phyloP scores from a whole-genome alignment of 2,797 vertebrate genomes.

The Caiman crocodilus region DNA sequence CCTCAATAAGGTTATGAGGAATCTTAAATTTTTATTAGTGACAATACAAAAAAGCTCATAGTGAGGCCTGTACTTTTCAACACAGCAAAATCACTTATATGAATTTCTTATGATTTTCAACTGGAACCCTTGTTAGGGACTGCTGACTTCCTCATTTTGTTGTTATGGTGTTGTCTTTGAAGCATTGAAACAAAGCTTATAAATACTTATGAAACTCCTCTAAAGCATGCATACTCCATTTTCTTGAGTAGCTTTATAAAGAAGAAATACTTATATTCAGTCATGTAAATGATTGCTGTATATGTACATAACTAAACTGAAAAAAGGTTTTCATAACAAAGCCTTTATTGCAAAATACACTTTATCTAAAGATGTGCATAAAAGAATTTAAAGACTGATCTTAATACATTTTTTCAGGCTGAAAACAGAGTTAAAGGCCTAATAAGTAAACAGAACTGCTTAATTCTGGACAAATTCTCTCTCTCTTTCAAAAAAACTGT shows the following conservation, averaged over 20 bases:
- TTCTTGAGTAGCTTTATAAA: background rate
- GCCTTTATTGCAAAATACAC: background rate
- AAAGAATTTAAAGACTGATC: conserved; percentile 9
- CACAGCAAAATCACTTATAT: background rate
- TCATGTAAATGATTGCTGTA: background rate
- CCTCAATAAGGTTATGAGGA: background rate
- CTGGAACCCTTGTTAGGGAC: background rate
- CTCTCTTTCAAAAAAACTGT: conserved; percentile 18
- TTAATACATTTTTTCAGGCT: conserved; percentile 36
- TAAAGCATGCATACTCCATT: background rate
- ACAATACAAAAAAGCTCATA: background rate
- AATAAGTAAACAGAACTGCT: conserved; percentile 13
- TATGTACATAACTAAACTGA: no score
- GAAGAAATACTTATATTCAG: background rate
- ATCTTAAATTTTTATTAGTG: background rate
- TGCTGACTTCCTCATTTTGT: background rate
- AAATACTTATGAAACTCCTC: background rate
- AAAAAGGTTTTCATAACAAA: background rate
- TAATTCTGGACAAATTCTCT: conserved; percentile 10
- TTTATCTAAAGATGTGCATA: conserved; percentile 5
- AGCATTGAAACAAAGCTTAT: background rate
- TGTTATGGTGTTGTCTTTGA: background rate
- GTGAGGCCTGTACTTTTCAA: background rate
- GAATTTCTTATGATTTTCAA: background rate
- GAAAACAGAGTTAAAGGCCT: conserved; percentile 1